Evolutionary conservation across 35 echinoderm and acorn worm genomes (phyloP).

Genomic region (Lytechinus pictus): DNA sequence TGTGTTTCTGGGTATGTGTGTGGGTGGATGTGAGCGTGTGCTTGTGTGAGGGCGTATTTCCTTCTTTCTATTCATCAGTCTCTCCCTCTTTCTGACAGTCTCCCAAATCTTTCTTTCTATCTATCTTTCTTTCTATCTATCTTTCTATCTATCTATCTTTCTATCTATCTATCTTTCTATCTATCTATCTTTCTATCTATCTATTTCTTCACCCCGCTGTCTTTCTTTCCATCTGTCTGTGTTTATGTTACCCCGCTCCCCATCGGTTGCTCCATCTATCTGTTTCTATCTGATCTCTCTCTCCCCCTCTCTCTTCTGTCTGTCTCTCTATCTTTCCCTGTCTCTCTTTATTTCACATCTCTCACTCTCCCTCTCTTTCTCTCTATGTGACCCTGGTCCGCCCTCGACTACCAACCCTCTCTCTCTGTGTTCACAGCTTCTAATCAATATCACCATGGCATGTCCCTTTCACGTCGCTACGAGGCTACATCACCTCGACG

Average conservation of each 20-base stretch:
- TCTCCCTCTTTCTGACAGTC: background rate
- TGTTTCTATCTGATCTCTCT: background rate
- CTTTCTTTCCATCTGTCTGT: too few species aligned
- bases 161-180: background rate
- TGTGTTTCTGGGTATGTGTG: background rate
- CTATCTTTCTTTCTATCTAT: background rate
- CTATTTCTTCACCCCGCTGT: background rate
- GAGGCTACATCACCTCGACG: background rate
- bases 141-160: background rate
- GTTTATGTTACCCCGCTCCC: too few species aligned
- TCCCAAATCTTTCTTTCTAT: background rate
- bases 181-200: background rate
- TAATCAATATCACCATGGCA: background rate
- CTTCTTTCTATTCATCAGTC: background rate
- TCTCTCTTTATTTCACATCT: background rate
- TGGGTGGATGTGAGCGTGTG: too few species aligned
- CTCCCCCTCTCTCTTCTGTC: background rate
- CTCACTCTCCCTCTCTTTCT: background rate
- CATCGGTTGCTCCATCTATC: too few species aligned
- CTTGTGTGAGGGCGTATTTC: too few species aligned
- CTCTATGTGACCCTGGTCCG: background rate
- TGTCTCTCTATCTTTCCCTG: background rate
- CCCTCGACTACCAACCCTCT: background rate
- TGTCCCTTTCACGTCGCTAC: background rate
- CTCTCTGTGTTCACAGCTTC: background rate